A percentile compares a stretch with the other conserved stretches of the same genome.
Evolutionary conservation across 2,888 invertebrate genomes (phyloP).

Genomic region (Selenia dentaria): DNA sequence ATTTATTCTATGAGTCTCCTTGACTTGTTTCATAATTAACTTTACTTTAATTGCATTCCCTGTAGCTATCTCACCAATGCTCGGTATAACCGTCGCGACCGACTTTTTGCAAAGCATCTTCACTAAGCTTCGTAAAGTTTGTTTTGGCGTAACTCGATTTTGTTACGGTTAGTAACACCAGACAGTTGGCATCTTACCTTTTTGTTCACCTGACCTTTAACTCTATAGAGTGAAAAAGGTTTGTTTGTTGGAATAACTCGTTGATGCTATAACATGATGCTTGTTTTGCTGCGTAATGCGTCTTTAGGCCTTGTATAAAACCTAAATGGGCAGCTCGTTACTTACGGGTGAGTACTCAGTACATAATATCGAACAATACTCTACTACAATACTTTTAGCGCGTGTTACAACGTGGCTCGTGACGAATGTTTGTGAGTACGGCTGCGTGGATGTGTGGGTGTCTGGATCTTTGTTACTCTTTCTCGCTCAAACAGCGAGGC

Average conservation of each 20-base stretch:
- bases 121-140: constrained; percentile 21
- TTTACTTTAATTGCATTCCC: not conserved
- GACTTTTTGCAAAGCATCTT: constrained; percentile 19
- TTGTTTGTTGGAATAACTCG: constrained; percentile 10
- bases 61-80: constrained; percentile 1
- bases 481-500: too few relatives aligned
- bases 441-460: too few relatives aligned
- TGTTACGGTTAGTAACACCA: constrained; percentile 25
- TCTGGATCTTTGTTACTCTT: too few relatives aligned
- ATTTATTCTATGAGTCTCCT: too few relatives aligned
- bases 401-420: too few relatives aligned
- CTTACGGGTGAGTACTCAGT: too few relatives aligned
- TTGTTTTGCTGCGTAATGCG: not conserved
- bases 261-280: constrained; percentile 3
- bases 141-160: constrained; percentile 19
- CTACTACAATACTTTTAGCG: too few relatives aligned
- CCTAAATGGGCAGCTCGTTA: too few relatives aligned
- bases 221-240: constrained; percentile 19
- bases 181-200: constrained; percentile 23
- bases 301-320: too few relatives aligned
- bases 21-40: constrained; percentile 2
- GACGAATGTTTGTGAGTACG: too few relatives aligned
- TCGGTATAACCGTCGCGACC: constrained; percentile 2
- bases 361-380: too few relatives aligned
- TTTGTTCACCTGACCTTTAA: constrained; percentile 30